Evolutionary conservation across 2,888 invertebrate genomes (phyloP), one percentile per base, ranked within the genome.

Genomic region (Tetropium fuscum): DNA sequence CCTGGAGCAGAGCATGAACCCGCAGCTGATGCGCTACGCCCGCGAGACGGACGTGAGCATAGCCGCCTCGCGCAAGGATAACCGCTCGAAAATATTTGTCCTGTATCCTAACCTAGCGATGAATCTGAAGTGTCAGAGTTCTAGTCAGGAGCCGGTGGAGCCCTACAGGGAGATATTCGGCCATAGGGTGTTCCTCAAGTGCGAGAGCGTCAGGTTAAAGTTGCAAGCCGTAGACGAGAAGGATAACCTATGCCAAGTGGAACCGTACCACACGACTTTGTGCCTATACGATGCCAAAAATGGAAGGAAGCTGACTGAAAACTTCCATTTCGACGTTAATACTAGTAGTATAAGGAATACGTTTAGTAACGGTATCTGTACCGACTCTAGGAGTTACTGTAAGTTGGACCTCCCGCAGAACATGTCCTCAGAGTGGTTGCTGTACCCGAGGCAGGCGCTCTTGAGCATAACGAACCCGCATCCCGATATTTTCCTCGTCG

Each of bases 211-310:
- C 40, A 90, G 88, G 78, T 94, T 95, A 82, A 88, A 92, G 66
- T 84, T 96, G 67, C 95, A 95, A 84, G 91, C 91, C 57, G 86
- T 92, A 66, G 89, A 90, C 56, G 92, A 92, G 51, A 90, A 88
- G 64, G 92, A 93, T 69, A 84, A 90, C 49, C 77, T 92, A 54
- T 78, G 76, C 72, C 92, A 92, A 85, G 91, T 98, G 51, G 98
- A 98, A 79, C 98, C 98, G 0, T 98, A 98, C 82, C 93, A 93
- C 77, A 91, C 97, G 13, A 90, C 92, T 43, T 82, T 98, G 68
- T 91, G 95, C 55, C 83, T 98, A 34, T 98, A 94, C 81, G 98
- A 98, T 84, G 93, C 92, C 3, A 90, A 91, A 75, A 90, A 89
- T 68, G 92, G 92, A 27, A 87, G 89, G 76, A 97, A 97, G 83